Percentiles rank a stretch among this genome's conserved stretches.
Conservation (phyloP, 2,888 invertebrate species). For the Erebia palarica region DNA sequence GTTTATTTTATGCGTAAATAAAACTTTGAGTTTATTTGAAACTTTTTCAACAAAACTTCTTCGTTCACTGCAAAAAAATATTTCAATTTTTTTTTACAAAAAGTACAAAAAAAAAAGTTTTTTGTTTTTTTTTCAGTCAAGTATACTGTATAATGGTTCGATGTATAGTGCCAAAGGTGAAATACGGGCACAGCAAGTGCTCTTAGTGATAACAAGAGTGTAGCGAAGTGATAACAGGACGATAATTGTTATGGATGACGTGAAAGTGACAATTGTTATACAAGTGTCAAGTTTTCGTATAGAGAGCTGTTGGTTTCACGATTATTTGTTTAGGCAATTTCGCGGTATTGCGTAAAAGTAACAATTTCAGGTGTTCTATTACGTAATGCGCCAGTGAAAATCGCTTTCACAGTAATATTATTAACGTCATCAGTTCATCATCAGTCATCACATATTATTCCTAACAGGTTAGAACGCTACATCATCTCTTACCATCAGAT, state of each 20-base stretch:
- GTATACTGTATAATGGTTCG: conserved; percentile 28
- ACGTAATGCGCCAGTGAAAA: neutral
- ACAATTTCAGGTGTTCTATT: neutral
- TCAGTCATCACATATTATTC: too few relatives aligned
- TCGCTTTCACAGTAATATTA: neutral
- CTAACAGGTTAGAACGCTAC: too few relatives aligned
- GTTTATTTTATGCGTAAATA: too few relatives aligned
- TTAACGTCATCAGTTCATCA: neutral
- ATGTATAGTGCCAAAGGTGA: conserved; percentile 32
- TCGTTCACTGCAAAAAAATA: neutral
- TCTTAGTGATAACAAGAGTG: conserved; percentile 17
- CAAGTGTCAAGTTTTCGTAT: conserved; percentile 28
- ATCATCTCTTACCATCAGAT: too few relatives aligned
- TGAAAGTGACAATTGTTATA: conserved; percentile 42
- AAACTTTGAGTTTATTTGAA: too few relatives aligned
- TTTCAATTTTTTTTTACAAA: neutral
- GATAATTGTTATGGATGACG: conserved; percentile 44
- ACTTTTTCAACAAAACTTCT: too few relatives aligned
- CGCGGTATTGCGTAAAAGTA: neutral
- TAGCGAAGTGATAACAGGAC: conserved; percentile 39
- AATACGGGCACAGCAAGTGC: conserved; percentile 5
- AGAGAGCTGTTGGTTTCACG: conserved; percentile 39
- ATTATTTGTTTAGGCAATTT: conserved; percentile 8
- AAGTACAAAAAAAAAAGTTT: too few relatives aligned
- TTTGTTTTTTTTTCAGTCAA: conserved; percentile 1